Conservation (phyloP, 2,113 vertebrate genomes). For the Recurvirostra avosetta region DNA sequence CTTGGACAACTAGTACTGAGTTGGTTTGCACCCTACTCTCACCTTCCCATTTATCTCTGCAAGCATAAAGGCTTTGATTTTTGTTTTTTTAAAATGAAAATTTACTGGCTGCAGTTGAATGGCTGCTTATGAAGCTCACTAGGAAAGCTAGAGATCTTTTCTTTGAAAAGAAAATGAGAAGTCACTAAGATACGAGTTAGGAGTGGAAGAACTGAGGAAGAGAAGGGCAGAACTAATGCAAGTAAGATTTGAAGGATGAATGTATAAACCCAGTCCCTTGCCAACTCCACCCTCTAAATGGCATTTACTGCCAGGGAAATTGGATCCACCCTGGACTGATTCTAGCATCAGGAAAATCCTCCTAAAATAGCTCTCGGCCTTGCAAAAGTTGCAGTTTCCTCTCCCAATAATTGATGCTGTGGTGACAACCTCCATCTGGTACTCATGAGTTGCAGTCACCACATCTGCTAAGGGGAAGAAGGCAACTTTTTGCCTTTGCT, state of each 20-base stretch:
- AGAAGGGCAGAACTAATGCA: neutral
- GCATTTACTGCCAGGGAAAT: neutral
- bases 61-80: neutral
- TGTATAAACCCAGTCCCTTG: neutral
- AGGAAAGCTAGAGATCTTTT: neutral
- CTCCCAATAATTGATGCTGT: neutral
- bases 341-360: neutral
- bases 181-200: neutral
- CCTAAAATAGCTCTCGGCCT: neutral
- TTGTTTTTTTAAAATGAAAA: neutral
- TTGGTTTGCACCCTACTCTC: neutral
- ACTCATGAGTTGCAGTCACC: neutral
- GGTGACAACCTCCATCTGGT: neutral
- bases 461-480: neutral
- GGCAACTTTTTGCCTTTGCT: neutral
- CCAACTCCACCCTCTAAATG: neutral
- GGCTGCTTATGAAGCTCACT: neutral
- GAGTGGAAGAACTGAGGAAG: neutral
- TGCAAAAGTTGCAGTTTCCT: conserved; percentile 18
- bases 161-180: neutral
- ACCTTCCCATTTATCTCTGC: neutral
- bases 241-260: neutral
- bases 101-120: neutral
- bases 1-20: neutral
- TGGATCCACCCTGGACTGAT: neutral